Evolutionary conservation across 2,888 invertebrate genomes (phyloP).

Genomic region (Hecatera dysodea): DNA sequence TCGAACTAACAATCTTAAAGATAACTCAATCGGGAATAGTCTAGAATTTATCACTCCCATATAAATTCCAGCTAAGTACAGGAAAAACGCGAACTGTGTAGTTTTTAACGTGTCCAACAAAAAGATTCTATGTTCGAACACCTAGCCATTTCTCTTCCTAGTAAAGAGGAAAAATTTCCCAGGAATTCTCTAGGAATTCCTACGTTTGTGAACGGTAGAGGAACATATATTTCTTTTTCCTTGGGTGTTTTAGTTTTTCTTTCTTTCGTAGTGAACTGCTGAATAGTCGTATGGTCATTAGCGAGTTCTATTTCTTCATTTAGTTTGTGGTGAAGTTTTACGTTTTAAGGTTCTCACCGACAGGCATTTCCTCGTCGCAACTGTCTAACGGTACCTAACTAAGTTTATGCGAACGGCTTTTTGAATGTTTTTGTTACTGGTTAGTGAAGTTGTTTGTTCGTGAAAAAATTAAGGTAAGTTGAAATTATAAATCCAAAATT

Average conservation of each 20-base stretch:
- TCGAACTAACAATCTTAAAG: constrained; percentile 43
- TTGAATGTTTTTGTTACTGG: not conserved
- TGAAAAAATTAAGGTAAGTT: too few species aligned
- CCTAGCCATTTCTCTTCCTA: constrained; percentile 34
- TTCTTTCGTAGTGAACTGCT: not conserved
- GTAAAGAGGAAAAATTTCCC: constrained; percentile 40
- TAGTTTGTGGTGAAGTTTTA: not conserved
- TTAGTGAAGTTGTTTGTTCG: not conserved
- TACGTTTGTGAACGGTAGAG: constrained; percentile 8
- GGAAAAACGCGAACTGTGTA: constrained; percentile 52
- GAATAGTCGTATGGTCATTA: constrained; percentile 2
- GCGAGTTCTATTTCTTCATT: not conserved
- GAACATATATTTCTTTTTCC: constrained; percentile 17
- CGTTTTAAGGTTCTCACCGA: not conserved
- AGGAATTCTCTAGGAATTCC: constrained; percentile 25
- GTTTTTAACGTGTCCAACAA: constrained; percentile 54
- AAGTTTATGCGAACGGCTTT: not conserved
- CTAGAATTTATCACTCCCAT: constrained; percentile 54
- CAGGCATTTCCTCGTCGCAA: not conserved
- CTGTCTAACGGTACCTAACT: not conserved
- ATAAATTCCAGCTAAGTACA: constrained; percentile 61
- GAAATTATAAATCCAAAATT: too few species aligned
- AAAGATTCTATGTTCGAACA: constrained; percentile 50
- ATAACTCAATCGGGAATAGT: constrained; percentile 62
- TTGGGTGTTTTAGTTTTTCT: not conserved